These are phyloP conservation scores for Salminus brasiliensis DNA, from an alignment of 2,113 vertebrate species.

Conservation along the genomic window DNA sequence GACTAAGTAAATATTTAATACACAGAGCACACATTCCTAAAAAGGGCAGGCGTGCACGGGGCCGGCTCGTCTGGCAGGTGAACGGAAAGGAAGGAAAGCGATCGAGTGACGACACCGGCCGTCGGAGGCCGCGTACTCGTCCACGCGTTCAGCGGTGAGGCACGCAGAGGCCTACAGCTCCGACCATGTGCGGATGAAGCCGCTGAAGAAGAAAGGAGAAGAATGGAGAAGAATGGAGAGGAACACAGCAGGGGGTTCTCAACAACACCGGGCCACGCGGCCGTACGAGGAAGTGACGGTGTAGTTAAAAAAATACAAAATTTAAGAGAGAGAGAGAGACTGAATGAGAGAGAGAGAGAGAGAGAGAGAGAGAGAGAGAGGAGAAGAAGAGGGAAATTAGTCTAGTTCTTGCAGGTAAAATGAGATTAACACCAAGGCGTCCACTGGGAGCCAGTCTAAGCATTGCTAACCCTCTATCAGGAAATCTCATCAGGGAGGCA, in stretches of 20 bases:
- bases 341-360: background rate
- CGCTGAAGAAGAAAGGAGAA: constrained; percentile 28
- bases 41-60: background rate
- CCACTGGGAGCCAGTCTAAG: constrained; percentile 44
- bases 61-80: background rate
- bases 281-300: background rate
- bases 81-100: too few species aligned
- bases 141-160: too few species aligned
- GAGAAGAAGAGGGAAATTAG: constrained; percentile 36
- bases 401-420: constrained; percentile 50
- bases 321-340: too few species aligned
- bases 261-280: constrained; percentile 10
- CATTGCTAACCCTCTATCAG: constrained; percentile 45
- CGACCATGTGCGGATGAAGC: constrained; percentile 48
- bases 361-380: background rate
- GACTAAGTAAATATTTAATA: background rate
- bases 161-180: too few species aligned
- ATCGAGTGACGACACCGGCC: too few species aligned
- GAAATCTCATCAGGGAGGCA: constrained; percentile 50
- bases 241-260: constrained; percentile 13
- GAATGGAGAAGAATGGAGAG: constrained; percentile 15
- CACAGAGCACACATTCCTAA: background rate
- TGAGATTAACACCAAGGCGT: constrained; percentile 52
- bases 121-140: too few species aligned
- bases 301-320: constrained; percentile 51